Evolutionary conservation across 1,140 invertebrate species (phyloP).

Genomic region (Drosophila guanche): DNA sequence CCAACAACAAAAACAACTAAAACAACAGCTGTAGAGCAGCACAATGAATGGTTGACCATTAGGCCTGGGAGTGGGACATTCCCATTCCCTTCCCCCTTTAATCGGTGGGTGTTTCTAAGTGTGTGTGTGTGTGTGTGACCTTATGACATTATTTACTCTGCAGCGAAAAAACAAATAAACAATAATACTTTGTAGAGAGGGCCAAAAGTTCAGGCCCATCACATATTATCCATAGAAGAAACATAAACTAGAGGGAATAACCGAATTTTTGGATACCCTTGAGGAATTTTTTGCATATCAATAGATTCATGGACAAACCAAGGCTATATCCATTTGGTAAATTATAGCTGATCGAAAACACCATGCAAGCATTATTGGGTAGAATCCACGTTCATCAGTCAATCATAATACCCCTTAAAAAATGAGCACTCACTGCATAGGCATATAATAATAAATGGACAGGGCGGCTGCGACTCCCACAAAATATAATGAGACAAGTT

Average conservation of each 20-base stretch:
- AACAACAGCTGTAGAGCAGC: neutral
- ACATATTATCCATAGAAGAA: slow-evolving; percentile 40
- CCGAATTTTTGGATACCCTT: too few relatives aligned
- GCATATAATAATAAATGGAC: slow-evolving; percentile 44
- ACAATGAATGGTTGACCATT: slow-evolving; percentile 37
- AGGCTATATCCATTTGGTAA: too few relatives aligned
- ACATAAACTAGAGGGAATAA: neutral
- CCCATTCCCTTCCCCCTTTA: slow-evolving; percentile 18
- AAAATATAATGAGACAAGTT: slow-evolving; percentile 76
- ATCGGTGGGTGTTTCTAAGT: slow-evolving; percentile 35
- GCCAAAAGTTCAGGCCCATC: slow-evolving; percentile 24
- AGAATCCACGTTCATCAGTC: too few relatives aligned
- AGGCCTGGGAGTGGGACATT: slow-evolving; percentile 9
- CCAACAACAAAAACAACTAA: slow-evolving; percentile 25
- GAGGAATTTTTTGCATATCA: too few relatives aligned
- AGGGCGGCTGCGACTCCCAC: slow-evolving; percentile 13
- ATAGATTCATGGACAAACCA: too few relatives aligned
- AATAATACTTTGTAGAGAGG: slow-evolving; percentile 4
- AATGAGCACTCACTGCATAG: neutral
- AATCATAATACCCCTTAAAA: too few relatives aligned
- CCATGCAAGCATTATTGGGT: too few relatives aligned
- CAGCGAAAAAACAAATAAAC: slow-evolving; percentile 8
- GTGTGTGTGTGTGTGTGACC: slow-evolving; percentile 54
- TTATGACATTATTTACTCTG: slow-evolving; percentile 72
- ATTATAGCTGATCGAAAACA: too few relatives aligned